These are phyloP conservation scores for Geotrupes spiniger DNA, from an alignment of 2,888 invertebrate genomes.

Conservation along the genomic window DNA sequence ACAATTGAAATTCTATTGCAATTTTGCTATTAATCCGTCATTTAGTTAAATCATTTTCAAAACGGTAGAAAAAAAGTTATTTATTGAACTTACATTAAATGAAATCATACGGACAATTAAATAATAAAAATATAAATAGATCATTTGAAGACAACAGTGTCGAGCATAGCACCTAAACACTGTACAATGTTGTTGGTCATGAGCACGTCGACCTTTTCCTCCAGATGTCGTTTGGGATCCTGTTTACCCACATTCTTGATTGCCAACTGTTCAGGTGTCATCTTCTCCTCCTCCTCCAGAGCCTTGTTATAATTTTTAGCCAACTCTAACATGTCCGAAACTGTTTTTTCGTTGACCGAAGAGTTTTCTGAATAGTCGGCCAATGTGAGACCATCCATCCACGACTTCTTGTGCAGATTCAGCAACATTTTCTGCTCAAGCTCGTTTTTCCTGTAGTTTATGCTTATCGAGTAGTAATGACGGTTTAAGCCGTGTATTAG, in stretches of 20 bases:
- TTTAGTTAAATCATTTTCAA: no score
- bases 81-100: no score
- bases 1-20: no score
- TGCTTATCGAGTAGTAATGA: constrained; percentile 99
- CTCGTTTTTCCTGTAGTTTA: constrained; percentile 98
- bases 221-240: constrained; percentile 98
- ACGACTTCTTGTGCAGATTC: constrained; percentile 97
- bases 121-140: constrained; percentile 17
- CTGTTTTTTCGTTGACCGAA: constrained; percentile 88
- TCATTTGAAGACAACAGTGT: constrained; percentile 88
- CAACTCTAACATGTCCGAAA: constrained; percentile 93
- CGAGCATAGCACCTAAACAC: constrained; percentile 95
- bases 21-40: no score
- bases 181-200: constrained; percentile 98
- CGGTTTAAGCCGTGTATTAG: constrained; percentile 97
- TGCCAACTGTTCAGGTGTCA: constrained; percentile 98
- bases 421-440: constrained; percentile 98
- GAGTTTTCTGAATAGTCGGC: constrained; percentile 93
- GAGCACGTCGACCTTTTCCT: constrained; percentile 94
- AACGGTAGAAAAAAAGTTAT: no score
- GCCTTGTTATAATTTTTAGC: constrained; percentile 92
- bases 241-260: constrained; percentile 99
- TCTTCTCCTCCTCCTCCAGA: constrained; percentile 97
- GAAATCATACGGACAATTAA: not conserved
- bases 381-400: constrained; percentile 94